Evolutionary conservation across 1,140 invertebrate genomes (phyloP), one percentile per base, ranked within the genome.

Genomic region (Acyrthosiphon pisum): DNA sequence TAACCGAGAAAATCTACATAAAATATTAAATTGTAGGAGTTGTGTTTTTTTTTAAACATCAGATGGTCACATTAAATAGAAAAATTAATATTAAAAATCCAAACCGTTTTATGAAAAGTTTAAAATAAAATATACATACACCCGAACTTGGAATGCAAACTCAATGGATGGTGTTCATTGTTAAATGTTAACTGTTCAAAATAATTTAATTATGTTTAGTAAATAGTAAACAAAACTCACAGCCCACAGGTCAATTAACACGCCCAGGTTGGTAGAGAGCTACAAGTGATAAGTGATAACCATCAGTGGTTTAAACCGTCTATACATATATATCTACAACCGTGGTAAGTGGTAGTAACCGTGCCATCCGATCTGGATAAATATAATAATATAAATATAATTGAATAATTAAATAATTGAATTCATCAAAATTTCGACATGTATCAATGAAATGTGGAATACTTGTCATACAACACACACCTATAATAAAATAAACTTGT

Each of bases 241-340:
- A 53, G n/a, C 14, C n/a, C 30, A n/a, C 60, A 53, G 41, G 4
- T 68, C 44, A 44, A 18, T 90, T 68, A 68, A 76, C 89, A 90
- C 89, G 56, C 89, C 89, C 89, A 90, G 23, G 22, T 41, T 90
- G 89, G 68, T 90, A 90, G 23, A 37, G 37, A 83, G 76, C 76
- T 81, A 81, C 76, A 81, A 37, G 76, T 81, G 76, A 81, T 81
- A 81, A 81, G 53, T 9, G 53, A 26, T 56, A 56, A 56, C 53
- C 23, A 56, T 56, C 23, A 4, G 41, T 14, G 1, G 46, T 50
- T 14, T 50, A 50, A 50, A 50, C 48, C 18, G 46, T 14, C 41
- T 41, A 41, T 41, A 41, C 41, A 41, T 4, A 41, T 41, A 41
- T 41, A 41, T 41, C 41, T 41, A 41, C 41, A 41, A 41, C 41